Evolutionary conservation across 2,888 invertebrate species (phyloP), one percentile per base, ranked within the genome.

Genomic region (Agrotis segetum): DNA sequence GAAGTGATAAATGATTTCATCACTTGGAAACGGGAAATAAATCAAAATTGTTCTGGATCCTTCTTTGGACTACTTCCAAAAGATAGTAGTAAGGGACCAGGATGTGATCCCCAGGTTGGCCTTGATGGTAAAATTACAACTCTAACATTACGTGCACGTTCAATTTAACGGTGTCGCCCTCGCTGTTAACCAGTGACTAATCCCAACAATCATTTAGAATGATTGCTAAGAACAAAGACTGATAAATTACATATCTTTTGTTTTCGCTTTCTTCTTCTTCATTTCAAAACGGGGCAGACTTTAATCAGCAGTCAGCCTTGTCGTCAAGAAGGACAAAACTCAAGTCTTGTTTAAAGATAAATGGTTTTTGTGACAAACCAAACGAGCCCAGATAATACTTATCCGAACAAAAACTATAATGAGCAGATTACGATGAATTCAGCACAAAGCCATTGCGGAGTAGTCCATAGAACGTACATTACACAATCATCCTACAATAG

Each of bases 221-320:
- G 21, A 66, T 72, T 59, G 68, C 71, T 67, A 71, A 67, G 64
- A 76, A 82, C 76, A 74, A 83, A 82, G 61, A 73, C 67, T 65
- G 69, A 83, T 76, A 76, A 58, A 65, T 58, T 29, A 50, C 55
- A 67, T 63, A 49, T 71, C 56, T 67, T 73, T 75, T 73, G 66
- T 69, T 72, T 58, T 58, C 19, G 21, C 24, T 63, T 62, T n/a
- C n/a, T n/a, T n/a, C n/a, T n/a, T n/a, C 16, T n/a, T 53, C 19
- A 40, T 50, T 46, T 0, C 40, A 53, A 49, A n/a, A 34, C 11
- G 14, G 19, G 14, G 19, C 29, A 13, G 29, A 24, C 21, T 58
- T 40, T 49, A n/a, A 63, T 49, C 34, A 61, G 67, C 17, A 52
- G 67, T 21, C 21, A 9, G 2, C 3, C 55, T 16, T 60, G 49